Percentiles rank a stretch among this genome's conserved stretches.
Evolutionary conservation across 2,797 vertebrate species (phyloP).

Genomic region (Hozukius guyotensis): DNA sequence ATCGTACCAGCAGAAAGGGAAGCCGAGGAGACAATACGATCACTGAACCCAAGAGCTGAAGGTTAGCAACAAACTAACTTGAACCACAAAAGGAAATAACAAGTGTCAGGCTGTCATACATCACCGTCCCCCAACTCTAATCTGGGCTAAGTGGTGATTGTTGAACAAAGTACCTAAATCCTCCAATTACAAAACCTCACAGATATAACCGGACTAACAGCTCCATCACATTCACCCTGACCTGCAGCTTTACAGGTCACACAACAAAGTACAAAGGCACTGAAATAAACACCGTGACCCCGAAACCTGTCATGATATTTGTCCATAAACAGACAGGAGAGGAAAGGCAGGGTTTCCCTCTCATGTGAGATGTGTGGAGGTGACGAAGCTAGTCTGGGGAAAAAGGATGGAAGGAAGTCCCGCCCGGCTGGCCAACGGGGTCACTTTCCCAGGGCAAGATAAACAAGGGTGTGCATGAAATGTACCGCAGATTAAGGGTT

Average conservation of each 20-base stretch:
- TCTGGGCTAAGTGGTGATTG: constrained; percentile 49
- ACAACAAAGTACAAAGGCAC: constrained; percentile 30
- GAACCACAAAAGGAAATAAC: constrained; percentile 60
- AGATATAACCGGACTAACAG: constrained; percentile 1
- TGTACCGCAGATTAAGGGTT: background rate
- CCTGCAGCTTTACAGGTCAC: constrained; percentile 31
- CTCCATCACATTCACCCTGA: constrained; percentile 45
- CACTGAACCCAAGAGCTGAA: constrained; percentile 2
- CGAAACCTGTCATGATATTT: constrained; percentile 47
- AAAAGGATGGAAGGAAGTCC: constrained; percentile 54
- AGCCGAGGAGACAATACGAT: constrained; percentile 4
- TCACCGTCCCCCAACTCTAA: constrained; percentile 7
- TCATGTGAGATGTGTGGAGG: constrained; percentile 28
- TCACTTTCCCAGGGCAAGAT: constrained; percentile 61
- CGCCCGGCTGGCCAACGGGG: constrained; percentile 39
- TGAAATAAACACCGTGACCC: constrained; percentile 55
- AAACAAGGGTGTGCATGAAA: constrained; percentile 22
- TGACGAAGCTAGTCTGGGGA: constrained; percentile 42
- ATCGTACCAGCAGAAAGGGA: background rate
- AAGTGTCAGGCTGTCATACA: constrained; percentile 17
- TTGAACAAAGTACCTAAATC: constrained; percentile 27
- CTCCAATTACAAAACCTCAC: constrained; percentile 20
- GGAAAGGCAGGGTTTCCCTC: constrained; percentile 72
- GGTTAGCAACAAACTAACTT: constrained; percentile 12
- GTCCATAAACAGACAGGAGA: constrained; percentile 49